Conservation (phyloP, 2,113 vertebrate genomes). For the Phalacrocorax carbo region DNA sequence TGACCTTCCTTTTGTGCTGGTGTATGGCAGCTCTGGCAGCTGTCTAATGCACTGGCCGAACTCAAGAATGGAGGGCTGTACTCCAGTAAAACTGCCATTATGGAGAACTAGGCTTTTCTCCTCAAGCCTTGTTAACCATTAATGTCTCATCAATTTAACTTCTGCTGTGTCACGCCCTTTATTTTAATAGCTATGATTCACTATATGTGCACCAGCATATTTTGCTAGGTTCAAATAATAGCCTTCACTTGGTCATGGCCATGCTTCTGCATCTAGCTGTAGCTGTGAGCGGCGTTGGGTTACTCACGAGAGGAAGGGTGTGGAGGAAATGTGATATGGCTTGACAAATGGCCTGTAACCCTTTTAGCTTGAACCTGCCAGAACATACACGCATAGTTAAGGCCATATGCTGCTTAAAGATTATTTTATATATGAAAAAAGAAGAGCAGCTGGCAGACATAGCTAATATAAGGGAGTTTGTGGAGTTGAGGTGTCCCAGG, state of each 20-base stretch:
- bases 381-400: conserved; percentile 20
- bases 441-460: conserved; percentile 34
- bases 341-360: conserved; percentile 67
- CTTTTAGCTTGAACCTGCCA: conserved; percentile 53
- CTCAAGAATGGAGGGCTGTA: background rate
- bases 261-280: background rate
- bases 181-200: background rate
- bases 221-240: background rate
- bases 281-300: background rate
- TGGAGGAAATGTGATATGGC: conserved; percentile 70
- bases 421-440: conserved; percentile 38
- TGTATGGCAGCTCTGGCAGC: fast-evolving
- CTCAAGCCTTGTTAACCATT: background rate
- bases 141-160: background rate
- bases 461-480: background rate
- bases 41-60: fast-evolving
- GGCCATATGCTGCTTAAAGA: conserved; percentile 58
- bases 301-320: conserved; percentile 67
- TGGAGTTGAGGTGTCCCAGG: background rate
- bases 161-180: conserved; percentile 14
- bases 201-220: fast-evolving
- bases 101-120: background rate
- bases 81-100: background rate
- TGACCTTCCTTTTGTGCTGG: background rate
- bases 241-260: background rate